Conservation (phyloP, 2,888 invertebrate species). For the Camponotus fellah region DNA sequence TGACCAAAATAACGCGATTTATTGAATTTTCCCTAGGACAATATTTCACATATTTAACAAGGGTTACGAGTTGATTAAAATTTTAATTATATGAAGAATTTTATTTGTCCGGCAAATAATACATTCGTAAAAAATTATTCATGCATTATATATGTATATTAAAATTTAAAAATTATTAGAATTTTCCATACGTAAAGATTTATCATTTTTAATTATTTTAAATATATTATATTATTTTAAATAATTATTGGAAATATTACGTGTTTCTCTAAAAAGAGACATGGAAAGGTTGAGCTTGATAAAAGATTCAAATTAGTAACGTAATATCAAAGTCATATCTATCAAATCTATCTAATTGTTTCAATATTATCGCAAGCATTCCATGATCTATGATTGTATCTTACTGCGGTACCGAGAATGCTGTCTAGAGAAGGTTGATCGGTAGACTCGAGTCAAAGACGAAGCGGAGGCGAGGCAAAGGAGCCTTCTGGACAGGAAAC, state of each 20-base stretch:
- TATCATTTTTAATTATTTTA: not conserved
- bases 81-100: not conserved
- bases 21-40: not conserved
- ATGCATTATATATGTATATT: not conserved
- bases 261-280: not conserved
- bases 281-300: not conserved
- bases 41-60: not conserved
- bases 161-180: not conserved
- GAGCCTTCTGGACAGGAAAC: conserved; percentile 82
- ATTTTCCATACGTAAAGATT: not conserved
- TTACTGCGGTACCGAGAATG: conserved; percentile 3
- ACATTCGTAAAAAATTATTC: not conserved
- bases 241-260: too few relatives aligned
- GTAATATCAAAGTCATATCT: not conserved
- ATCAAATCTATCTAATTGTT: not conserved
- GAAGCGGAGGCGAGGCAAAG: conserved; percentile 32
- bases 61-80: not conserved
- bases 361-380: not conserved
- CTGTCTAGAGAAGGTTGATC: conserved; percentile 45
- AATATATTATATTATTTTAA: too few relatives aligned
- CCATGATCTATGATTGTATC: conserved; percentile 1
- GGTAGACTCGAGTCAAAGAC: conserved; percentile 42
- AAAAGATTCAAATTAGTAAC: not conserved
- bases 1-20: conserved; percentile 19
- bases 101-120: not conserved